Base-by-base conservation (phyloP, 2,797 vertebrate genomes). In the Sciurus carolinensis region DNA sequence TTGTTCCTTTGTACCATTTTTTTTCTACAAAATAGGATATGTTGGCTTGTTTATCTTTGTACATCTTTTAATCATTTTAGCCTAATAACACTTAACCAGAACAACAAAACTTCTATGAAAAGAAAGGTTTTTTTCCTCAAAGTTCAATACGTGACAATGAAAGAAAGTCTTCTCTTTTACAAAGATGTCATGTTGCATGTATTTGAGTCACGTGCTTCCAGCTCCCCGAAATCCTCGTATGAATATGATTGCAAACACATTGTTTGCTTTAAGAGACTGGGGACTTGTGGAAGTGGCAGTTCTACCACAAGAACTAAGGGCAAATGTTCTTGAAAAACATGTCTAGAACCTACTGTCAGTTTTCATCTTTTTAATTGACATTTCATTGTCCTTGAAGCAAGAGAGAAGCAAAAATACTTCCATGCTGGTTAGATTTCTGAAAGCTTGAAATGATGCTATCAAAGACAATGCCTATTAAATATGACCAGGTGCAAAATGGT, bases 281-380 rank as follows among this genome's bases (percentile, higher is more conserved):
- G 67, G 69, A 67, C 44, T n/a, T 47, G 64, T 50, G 62, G 66
- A 89, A 93, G 20, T n/a, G 47, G 15, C 3, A 42, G 28, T 64
- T 84, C 57, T 95, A 50, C 36, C 94, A 14, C 18, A 36, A 87
- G 36, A 1, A 7, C 50, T 88, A 92, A 72, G 69, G 18, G 44
- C 57, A 89, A 54, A 9, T 88, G 0, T 93, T 95, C 66, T 42
- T 85, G 13, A 69, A 94, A 81, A 96, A 28, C 95, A 22, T 44
- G 24, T 2, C 33, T 84, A 79, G 95, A 97, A 96, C 44, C 84
- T 73, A 91, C 79, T 96, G 30, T 82, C 5, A 39, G 64, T 96
- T 94, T 91, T 91, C 3, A 36, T 42, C 17, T 76, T 93, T 88
- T 30, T 87, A 81, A 77, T 22, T 96, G 39, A 69, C 90, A 36